phyloP scores from a whole-genome alignment of 2,797 vertebrate genomes.

The Nannoperca australis region DNA sequence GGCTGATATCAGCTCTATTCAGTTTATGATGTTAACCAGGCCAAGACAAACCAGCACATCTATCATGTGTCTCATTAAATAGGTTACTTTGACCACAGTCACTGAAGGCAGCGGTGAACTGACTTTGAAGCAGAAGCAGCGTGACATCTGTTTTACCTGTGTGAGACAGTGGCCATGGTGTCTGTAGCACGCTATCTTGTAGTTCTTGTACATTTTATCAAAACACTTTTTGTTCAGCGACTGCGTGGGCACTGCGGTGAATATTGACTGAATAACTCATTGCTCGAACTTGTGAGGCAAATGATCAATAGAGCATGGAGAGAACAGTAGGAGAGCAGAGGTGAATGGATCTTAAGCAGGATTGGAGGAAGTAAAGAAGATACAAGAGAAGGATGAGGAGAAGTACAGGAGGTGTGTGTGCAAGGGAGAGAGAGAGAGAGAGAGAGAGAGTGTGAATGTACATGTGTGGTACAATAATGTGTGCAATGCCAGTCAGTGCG shows the following conservation, averaged over 20 bases:
- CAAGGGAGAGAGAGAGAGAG: neutral
- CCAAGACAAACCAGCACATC: neutral
- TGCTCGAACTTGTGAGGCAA: constrained; percentile 34
- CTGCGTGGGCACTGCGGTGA: constrained; percentile 33
- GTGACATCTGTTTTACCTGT: constrained; percentile 17
- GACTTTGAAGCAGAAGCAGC: constrained; percentile 18
- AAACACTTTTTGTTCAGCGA: constrained; percentile 30
- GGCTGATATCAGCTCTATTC: neutral
- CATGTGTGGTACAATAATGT: neutral
- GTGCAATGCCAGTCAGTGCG: neutral
- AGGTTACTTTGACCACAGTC: constrained; percentile 17
- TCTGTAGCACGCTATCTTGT: neutral
- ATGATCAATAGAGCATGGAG: constrained; percentile 53
- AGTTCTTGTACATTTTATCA: constrained; percentile 44
- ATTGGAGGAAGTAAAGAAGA: constrained; percentile 3
- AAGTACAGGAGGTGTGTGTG: neutral
- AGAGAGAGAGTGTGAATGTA: neutral
- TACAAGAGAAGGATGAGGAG: constrained; percentile 1
- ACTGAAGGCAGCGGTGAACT: neutral
- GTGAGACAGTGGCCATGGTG: neutral
- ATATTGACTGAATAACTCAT: constrained; percentile 54
- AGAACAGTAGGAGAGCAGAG: constrained; percentile 16
- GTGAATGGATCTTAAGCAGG: constrained; percentile 16
- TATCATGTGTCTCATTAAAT: constrained; percentile 34
- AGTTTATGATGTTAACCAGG: neutral